Conservation (phyloP, 2,888 invertebrate species). For the Pinctada fucata region DNA sequence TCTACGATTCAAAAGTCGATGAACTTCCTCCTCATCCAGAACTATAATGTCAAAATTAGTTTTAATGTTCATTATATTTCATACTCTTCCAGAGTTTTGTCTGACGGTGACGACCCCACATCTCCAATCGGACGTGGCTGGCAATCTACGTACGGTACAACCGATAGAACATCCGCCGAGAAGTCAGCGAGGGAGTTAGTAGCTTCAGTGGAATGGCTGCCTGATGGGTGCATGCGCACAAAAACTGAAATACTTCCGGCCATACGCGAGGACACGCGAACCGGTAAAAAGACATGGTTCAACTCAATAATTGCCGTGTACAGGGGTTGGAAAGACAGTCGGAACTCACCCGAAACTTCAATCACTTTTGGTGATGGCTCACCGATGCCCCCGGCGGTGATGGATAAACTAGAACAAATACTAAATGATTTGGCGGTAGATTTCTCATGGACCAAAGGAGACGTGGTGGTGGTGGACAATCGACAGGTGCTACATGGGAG, state of each 20-base stretch:
- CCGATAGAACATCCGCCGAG: slow-evolving; percentile 54
- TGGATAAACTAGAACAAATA: slow-evolving; percentile 51
- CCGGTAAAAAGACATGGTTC: slow-evolving; percentile 64
- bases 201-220: slow-evolving; percentile 58
- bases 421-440: slow-evolving; percentile 58
- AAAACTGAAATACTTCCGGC: slow-evolving; percentile 58
- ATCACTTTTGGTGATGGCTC: slow-evolving; percentile 62
- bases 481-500: slow-evolving; percentile 61
- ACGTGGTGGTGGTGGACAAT: slow-evolving; percentile 66
- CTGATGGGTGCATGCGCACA: slow-evolving; percentile 60
- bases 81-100: slow-evolving; percentile 47
- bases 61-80: too few relatives aligned
- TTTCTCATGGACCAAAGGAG: slow-evolving; percentile 61
- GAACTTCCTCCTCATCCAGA: too few relatives aligned
- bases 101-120: slow-evolving; percentile 59
- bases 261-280: slow-evolving; percentile 52
- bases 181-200: slow-evolving; percentile 56
- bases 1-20: too few relatives aligned
- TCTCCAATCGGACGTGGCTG: slow-evolving; percentile 68
- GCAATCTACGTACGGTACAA: slow-evolving; percentile 63
- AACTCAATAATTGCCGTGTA: slow-evolving; percentile 67
- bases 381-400: slow-evolving; percentile 56
- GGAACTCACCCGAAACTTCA: slow-evolving; percentile 63
- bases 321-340: slow-evolving; percentile 61
- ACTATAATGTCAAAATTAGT: too few relatives aligned